phyloP scores from a whole-genome alignment of 1,140 invertebrate species.

The Mycetomoellerius zeteki region DNA sequence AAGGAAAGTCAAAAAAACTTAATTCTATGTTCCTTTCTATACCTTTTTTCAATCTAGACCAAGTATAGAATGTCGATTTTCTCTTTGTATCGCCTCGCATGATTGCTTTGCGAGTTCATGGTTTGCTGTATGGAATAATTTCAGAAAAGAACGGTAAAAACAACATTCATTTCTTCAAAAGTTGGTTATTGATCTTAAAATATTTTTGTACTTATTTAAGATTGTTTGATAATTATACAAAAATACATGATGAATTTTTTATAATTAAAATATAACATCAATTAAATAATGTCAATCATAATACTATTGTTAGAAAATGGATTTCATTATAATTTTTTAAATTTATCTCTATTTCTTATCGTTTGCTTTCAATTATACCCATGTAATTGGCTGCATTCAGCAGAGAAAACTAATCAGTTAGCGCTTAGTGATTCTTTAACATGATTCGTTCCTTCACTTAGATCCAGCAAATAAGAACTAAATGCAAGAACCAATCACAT shows the following conservation, averaged over 20 bases:
- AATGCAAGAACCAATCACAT: too few relatives aligned
- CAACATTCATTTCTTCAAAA: background rate
- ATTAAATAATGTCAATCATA: background rate
- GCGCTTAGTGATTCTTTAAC: too few relatives aligned
- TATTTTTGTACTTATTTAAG: background rate
- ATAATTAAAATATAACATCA: background rate
- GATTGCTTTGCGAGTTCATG: background rate
- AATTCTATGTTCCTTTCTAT: conserved; percentile 7
- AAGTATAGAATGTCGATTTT: conserved; percentile 37
- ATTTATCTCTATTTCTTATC: background rate
- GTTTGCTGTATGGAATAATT: background rate
- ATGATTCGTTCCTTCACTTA: too few relatives aligned
- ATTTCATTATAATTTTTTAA: background rate
- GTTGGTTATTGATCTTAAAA: background rate
- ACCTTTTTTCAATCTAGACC: background rate
- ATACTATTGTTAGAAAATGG: background rate
- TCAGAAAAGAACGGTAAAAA: background rate
- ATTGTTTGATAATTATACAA: background rate
- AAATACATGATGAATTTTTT: too few relatives aligned
- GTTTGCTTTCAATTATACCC: background rate
- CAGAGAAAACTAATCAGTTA: too few relatives aligned
- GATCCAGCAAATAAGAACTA: too few relatives aligned
- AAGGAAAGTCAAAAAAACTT: background rate
- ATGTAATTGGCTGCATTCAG: background rate
- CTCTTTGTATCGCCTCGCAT: conserved; percentile 22